These are phyloP conservation scores for Oxyruncus cristatus DNA, from an alignment of 2,113 vertebrate genomes.

Conservation along the genomic window DNA sequence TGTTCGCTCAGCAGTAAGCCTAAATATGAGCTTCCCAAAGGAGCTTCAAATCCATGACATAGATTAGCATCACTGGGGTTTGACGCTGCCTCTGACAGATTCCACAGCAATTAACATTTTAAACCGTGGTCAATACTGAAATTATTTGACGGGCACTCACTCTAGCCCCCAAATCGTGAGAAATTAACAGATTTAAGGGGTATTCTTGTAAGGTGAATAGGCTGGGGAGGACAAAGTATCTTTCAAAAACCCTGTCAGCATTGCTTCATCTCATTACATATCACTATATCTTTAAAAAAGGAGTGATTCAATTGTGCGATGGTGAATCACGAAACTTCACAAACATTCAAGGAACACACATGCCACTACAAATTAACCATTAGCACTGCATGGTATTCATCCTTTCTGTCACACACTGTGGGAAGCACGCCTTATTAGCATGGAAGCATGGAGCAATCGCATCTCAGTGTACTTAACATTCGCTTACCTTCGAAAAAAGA, in stretches of 20 bases:
- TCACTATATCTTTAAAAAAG: constrained; percentile 37
- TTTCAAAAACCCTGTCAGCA: constrained; percentile 46
- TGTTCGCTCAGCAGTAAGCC: constrained; percentile 75
- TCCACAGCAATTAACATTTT: constrained; percentile 71
- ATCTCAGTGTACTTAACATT: constrained; percentile 59
- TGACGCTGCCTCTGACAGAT: constrained; percentile 60
- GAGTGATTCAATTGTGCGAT: constrained; percentile 63
- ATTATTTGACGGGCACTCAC: constrained; percentile 46
- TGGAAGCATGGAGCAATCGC: constrained; percentile 59
- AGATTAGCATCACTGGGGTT: constrained; percentile 71
- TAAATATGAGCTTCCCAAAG: constrained; percentile 73
- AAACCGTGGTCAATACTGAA: constrained; percentile 43
- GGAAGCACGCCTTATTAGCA: constrained; percentile 79
- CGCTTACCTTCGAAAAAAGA: constrained; percentile 54
- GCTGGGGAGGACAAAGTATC: constrained; percentile 37
- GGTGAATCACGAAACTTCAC: constrained; percentile 74
- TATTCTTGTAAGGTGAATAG: constrained; percentile 27
- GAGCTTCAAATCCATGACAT: constrained; percentile 67
- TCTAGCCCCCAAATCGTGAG: constrained; percentile 37
- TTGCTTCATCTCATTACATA: constrained; percentile 62
- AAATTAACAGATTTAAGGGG: constrained; percentile 61
- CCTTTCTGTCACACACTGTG: constrained; percentile 79
- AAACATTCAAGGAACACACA: constrained; percentile 78
- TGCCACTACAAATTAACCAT: constrained; percentile 83
- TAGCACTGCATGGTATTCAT: constrained; percentile 74